These are phyloP conservation scores for Meloidogyne hapla DNA, from an alignment of 1,140 invertebrate genomes.

Conservation along the genomic window DNA sequence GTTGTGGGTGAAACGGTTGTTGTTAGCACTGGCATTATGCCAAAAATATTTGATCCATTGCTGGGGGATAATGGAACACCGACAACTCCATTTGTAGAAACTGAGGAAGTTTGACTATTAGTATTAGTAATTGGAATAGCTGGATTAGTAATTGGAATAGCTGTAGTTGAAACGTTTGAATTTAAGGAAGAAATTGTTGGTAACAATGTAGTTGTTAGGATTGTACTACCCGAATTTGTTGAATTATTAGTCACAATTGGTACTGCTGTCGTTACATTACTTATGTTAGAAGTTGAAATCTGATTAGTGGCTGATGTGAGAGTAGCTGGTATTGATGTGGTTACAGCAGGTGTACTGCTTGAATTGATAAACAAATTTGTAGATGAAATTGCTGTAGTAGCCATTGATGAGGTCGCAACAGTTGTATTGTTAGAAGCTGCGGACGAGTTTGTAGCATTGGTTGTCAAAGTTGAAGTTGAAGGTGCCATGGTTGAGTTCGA, in stretches of 20 bases:
- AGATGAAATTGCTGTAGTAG: not conserved
- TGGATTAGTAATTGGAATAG: no score
- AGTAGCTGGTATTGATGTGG: not conserved
- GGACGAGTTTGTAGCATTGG: not conserved
- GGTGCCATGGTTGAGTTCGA: not conserved
- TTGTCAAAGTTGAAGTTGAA: no score
- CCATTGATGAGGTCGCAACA: not conserved
- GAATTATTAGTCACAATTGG: no score
- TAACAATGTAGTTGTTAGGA: not conserved
- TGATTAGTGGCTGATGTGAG: not conserved
- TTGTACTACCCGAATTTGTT: not conserved
- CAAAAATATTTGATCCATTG: not conserved
- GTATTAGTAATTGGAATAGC: no score
- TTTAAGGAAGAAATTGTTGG: not conserved
- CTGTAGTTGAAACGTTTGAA: not conserved
- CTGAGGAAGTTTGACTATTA: no score
- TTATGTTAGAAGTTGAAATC: not conserved
- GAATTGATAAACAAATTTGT: not conserved
- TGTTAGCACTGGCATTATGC: not conserved
- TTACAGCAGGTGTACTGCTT: conserved; percentile 3
- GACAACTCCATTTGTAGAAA: not conserved
- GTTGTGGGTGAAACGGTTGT: no score
- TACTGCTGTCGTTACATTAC: not conserved
- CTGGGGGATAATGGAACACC: not conserved
- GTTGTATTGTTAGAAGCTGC: not conserved